Evolutionary conservation across 2,888 invertebrate species (phyloP), one percentile per base, ranked within the genome.

Genomic region (Endotricha flammealis): DNA sequence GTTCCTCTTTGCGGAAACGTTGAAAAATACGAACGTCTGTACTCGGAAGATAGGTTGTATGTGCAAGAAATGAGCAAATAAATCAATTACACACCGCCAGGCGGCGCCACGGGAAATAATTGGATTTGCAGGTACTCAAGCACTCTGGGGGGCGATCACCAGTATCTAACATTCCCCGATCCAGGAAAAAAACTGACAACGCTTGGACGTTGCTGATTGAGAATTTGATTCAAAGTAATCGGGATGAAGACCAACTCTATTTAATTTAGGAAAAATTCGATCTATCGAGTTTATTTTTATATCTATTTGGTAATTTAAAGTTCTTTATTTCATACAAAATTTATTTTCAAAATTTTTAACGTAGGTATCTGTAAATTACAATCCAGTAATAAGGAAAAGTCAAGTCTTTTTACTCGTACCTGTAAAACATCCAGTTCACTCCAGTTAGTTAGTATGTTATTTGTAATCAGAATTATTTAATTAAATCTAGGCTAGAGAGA

Each of bases 51-150:
- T 68, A 63, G 53, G 51, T 57, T 52, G 57, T 67, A 58, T 66
- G 70, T 60, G 62, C 49, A 65, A 65, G 66, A 75, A 74, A 76
- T 75, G 73, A 75, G 68, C 71, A 76, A 79, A 79, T 81, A 80
- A 80, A 81, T 79, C 76, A 78, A 80, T 80, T 78, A 77, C 78
- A 69, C 71, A 65, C 68, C 64, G 62, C 60, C 65, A 64, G 64
- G 64, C 63, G 61, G 67, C 68, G 58, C 71, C 66, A 54, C 69
- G 61, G 68, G 68, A 64, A 74, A 77, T 80, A 80, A 81, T 81
- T 81, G 78, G 72, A 78, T 80, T 77, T 72, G 69, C n/a, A n/a
- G n/a, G n/a, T 68, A 70, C 72, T 64, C 57, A 57, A 66, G 57
- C 70, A 57, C 76, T 70, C 72, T 57, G 48, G 69, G 69, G 71